Conservation (phyloP, 2,888 invertebrate species). For the Nematopogon swammerdamellus region DNA sequence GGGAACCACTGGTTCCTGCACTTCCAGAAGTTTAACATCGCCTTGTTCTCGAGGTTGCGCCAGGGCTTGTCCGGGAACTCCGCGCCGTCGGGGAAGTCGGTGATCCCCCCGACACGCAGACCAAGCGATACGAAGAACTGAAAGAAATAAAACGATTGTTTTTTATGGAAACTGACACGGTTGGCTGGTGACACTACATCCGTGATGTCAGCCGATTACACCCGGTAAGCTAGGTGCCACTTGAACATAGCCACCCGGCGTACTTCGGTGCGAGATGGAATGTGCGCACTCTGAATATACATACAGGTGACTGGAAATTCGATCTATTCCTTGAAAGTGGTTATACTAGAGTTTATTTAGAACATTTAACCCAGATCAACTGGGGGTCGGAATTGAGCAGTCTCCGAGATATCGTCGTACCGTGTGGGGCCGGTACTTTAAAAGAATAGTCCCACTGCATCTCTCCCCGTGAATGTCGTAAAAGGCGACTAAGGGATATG, state of each 20-base stretch:
- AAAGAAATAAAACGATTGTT: background rate
- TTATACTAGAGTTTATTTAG: too few relatives aligned
- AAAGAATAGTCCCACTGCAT: too few relatives aligned
- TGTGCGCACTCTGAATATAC: too few relatives aligned
- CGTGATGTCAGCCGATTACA: background rate
- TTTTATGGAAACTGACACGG: background rate
- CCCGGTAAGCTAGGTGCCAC: background rate
- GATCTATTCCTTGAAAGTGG: too few relatives aligned
- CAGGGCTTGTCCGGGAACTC: constrained; percentile 64
- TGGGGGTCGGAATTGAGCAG: too few relatives aligned
- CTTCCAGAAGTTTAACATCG: constrained; percentile 64
- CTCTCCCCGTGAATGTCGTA: too few relatives aligned
- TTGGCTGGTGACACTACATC: background rate
- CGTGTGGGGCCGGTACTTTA: too few relatives aligned
- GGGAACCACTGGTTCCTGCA: constrained; percentile 52
- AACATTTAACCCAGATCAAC: too few relatives aligned
- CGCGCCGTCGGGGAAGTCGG: constrained; percentile 62
- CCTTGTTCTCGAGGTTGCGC: constrained; percentile 63
- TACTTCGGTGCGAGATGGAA: too few relatives aligned
- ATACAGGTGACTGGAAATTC: too few relatives aligned
- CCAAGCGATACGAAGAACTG: constrained; percentile 73
- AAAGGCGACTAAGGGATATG: too few relatives aligned
- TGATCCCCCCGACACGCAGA: constrained; percentile 74
- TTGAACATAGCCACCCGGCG: constrained; percentile 1
- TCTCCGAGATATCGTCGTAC: too few relatives aligned